Base-by-base conservation (phyloP, 2,888 invertebrate genomes). In the Leucania comma region DNA sequence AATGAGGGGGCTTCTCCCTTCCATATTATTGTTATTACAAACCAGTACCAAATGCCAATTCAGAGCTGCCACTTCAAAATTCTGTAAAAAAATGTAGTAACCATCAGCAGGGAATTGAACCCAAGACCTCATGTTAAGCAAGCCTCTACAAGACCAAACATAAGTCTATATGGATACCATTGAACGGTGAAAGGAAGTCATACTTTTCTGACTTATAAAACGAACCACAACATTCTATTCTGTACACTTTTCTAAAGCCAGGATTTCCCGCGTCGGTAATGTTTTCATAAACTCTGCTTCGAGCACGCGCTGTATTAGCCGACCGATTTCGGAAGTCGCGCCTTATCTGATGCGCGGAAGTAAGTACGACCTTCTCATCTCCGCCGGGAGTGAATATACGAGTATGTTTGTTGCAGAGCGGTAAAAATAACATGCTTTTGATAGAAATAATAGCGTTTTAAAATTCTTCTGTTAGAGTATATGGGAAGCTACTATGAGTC, bases 241-340 rank as follows among this genome's bases (percentile, higher is more conserved):
- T 22, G 48, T 29, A 29, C 50, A 17, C 53, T 54, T 51, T 50
- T 61, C 48, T 35, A 58, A 50, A 67, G 51, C 12, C 76, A 61
- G 80, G 80, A 80, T 67, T 50, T 75, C 54, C 60, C 60, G 57
- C 64, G 54, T 22, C 60, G 14, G 46, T 61, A 75, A 78, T 80
- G 75, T 80, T 70, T 71, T 68, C 71, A 80, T 80, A 80, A 75
- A 78, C 12, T 46, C 32, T 42, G 57, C 60, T 35, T 29, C 22
- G 57, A 57, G 54, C 35, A 48, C 56, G 48, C 38, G 46, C 50
- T 62, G 68, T 75, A 75, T 72, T 70, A 85, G 64, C 65, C 78
- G 70, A 82, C 79, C 78, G 72, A 72, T 74, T 82, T 83, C 79
- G 87, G 86, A 85, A 86, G 82, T 82, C 61, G 71, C 60, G 72